Base-by-base conservation (phyloP, 2,113 vertebrate species). In the Megaleporinus macrocephalus region DNA sequence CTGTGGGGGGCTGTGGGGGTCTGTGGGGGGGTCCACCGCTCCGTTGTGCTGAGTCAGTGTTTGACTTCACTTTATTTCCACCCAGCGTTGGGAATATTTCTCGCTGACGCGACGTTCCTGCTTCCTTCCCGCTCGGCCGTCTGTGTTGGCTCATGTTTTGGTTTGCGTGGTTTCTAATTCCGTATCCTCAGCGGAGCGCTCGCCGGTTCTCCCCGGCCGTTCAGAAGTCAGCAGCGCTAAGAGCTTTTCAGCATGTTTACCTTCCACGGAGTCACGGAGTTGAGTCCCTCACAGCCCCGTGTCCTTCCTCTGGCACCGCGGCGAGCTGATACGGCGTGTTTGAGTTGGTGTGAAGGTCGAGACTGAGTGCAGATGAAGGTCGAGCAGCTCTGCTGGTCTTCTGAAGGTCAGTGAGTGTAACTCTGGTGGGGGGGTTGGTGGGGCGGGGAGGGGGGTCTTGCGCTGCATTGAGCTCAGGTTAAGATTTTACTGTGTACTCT, bases 31-130 rank as follows among this genome's bases (percentile, higher is more conserved):
- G 66, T 69, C 26, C 41, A 65, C 36, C 61, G 73, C 71, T 71
- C 55, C 68, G 62, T 71, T 72, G 5, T 76, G 55, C 78, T 73
- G 78, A 84, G 68, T 84, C 83, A 84, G 83, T 76, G 49, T 76
- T 76, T 72, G 83, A 76, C 65, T 81, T 76, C 61, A 81, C 70
- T 68, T 79, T 83, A 14, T 68, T 84, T 84, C 72, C 83, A 76
- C 83, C 80, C 51, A 47, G 24, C 24, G 66, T 63, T 71, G 1
- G 53, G 69, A 59, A 76, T 53, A 16, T 33, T 80, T 84, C 80
- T 18, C 76, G 83, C 83, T 81, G 83, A 81, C 47, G 16, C 36
- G 63, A 55, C 53, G 30, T 65, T 76, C 57, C 73, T 72, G 57
- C 73, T 70, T 59, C 68, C 49, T 75, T 69, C 10, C 10, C 41